Evolutionary conservation across 1,140 invertebrate species (phyloP).

Genomic region (Trinorchestia longiramus): DNA sequence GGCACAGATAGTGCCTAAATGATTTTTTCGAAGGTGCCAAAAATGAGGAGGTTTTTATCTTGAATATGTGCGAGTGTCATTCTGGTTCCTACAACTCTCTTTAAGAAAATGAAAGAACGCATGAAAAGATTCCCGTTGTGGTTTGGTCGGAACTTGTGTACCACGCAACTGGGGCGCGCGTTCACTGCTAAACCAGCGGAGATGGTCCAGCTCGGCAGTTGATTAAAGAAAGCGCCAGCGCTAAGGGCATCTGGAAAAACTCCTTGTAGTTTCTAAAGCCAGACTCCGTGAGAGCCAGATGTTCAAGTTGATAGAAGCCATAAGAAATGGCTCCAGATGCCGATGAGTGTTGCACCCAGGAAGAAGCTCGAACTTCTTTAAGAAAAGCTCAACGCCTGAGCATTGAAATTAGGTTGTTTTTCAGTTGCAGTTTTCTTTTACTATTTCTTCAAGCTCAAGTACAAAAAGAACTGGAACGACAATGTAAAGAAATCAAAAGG

Average conservation of each 20-base stretch:
- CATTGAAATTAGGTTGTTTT: not conserved
- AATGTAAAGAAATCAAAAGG: not conserved
- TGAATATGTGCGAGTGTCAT: too few relatives aligned
- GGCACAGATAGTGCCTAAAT: too few relatives aligned
- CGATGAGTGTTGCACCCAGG: not conserved
- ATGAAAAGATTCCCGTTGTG: too few relatives aligned
- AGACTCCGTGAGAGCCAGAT: not conserved
- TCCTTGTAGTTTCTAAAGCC: not conserved
- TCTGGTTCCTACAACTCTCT: too few relatives aligned
- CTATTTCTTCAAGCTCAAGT: not conserved
- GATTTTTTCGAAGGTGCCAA: too few relatives aligned
- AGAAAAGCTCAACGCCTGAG: not conserved
- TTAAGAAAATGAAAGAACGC: too few relatives aligned
- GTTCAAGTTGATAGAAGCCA: not conserved
- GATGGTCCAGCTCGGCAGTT: not conserved
- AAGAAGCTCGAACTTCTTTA: not conserved
- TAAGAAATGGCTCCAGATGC: not conserved
- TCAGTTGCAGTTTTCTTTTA: not conserved
- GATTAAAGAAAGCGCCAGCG: not conserved
- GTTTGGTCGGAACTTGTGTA: too few relatives aligned
- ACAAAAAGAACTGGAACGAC: not conserved
- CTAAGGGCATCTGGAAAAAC: not conserved
- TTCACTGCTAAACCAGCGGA: too few relatives aligned
- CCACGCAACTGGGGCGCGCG: too few relatives aligned
- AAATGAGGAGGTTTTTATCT: too few relatives aligned